Conservation (phyloP, 2,797 vertebrate species). For the Lophura swinhoii region DNA sequence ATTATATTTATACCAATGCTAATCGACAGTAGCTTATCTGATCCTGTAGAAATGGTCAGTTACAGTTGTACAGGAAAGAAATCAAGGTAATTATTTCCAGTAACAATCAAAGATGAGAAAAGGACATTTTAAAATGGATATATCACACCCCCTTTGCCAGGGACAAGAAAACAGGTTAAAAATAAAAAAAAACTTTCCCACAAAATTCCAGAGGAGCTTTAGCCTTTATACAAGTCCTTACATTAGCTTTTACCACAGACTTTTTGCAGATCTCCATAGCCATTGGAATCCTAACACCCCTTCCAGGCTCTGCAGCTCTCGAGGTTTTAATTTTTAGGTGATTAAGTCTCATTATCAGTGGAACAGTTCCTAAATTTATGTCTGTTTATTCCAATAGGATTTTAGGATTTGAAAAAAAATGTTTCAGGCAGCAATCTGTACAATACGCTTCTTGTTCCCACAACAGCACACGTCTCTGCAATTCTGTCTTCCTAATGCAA, state of each 20-base stretch:
- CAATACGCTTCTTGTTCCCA: not conserved
- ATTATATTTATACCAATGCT: not conserved
- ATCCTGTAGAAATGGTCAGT: not conserved
- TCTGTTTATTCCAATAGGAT: not conserved
- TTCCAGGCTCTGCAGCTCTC: not conserved
- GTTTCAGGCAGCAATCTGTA: not conserved
- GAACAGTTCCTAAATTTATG: not conserved
- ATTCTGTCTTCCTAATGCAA: not conserved
- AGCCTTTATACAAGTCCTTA: not conserved
- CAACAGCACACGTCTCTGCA: rapidly evolving
- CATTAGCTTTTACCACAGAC: not conserved
- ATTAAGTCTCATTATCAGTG: not conserved
- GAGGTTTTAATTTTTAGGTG: not conserved
- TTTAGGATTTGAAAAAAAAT: not conserved
- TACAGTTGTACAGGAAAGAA: not conserved
- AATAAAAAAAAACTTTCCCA: not conserved
- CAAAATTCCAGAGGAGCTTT: not conserved
- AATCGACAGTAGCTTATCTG: not conserved
- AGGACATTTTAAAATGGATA: not conserved
- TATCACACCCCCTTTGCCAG: not conserved
- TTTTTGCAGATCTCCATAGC: not conserved
- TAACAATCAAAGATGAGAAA: not conserved
- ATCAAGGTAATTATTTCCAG: not conserved
- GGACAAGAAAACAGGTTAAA: not conserved
- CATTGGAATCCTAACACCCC: not conserved